phyloP scores from a whole-genome alignment of 1,140 invertebrate species.

The Papilio machaon region DNA sequence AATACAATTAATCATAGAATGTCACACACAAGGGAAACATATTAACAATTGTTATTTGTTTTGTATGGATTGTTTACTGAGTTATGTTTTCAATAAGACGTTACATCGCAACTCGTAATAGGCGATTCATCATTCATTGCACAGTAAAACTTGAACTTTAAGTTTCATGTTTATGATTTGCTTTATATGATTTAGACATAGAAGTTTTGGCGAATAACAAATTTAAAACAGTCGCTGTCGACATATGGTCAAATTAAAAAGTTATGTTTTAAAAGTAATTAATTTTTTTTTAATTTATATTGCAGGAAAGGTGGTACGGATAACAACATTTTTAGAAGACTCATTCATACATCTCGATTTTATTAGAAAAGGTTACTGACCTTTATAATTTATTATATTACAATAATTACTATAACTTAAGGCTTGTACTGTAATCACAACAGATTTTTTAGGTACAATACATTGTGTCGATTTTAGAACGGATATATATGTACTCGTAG shows the following conservation, averaged over 20 bases:
- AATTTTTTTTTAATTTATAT: too few species aligned
- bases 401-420: too few species aligned
- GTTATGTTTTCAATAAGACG: not conserved
- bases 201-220: not conserved
- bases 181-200: not conserved
- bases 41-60: constrained; percentile 10
- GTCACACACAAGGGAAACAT: not conserved
- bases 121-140: not conserved
- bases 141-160: not conserved
- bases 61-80: not conserved
- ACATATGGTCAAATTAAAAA: not conserved
- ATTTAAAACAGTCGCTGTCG: not conserved
- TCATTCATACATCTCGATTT: not conserved
- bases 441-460: not conserved
- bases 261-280: not conserved
- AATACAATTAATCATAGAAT: not conserved
- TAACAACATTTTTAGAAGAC: not conserved
- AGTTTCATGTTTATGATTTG: not conserved
- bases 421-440: not conserved
- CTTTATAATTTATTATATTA: too few species aligned
- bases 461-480: too few species aligned
- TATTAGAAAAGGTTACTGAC: too few species aligned
- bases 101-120: not conserved
- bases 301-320: too few species aligned
- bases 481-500: not conserved